Conservation (phyloP, 2,888 invertebrate genomes). For the Peribatodes rhomboidaria region DNA sequence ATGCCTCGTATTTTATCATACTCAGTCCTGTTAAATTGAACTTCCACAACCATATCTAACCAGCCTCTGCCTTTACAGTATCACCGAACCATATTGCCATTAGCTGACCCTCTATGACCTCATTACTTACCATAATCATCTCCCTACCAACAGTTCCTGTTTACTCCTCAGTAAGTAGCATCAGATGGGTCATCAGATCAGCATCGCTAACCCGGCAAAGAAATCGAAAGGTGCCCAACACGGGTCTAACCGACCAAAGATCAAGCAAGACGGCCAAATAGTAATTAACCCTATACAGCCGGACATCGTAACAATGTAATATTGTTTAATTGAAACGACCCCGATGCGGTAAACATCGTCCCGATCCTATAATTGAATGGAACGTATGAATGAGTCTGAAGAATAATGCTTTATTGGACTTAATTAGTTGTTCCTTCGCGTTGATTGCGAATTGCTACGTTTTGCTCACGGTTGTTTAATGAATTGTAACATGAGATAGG, state of each 20-base stretch:
- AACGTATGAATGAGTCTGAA: slow-evolving; percentile 55
- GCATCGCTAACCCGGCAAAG: slow-evolving; percentile 50
- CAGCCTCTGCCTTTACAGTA: too few species aligned
- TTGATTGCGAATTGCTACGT: slow-evolving; percentile 18
- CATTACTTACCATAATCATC: too few species aligned
- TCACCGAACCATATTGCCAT: too few species aligned
- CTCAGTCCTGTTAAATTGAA: too few species aligned
- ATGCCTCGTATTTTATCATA: too few species aligned
- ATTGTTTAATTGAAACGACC: slow-evolving; percentile 83
- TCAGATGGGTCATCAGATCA: slow-evolving; percentile 14
- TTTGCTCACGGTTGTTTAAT: neutral
- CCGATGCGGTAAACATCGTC: slow-evolving; percentile 64
- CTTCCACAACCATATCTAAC: too few species aligned
- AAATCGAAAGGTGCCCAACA: slow-evolving; percentile 80
- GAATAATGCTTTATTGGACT: slow-evolving; percentile 41
- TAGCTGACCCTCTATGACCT: too few species aligned
- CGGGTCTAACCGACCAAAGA: slow-evolving; percentile 74
- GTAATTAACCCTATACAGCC: slow-evolving; percentile 77
- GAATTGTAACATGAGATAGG: neutral
- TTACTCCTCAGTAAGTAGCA: neutral
- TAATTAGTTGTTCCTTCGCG: slow-evolving; percentile 22
- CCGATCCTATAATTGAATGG: slow-evolving; percentile 65
- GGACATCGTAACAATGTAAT: slow-evolving; percentile 79
- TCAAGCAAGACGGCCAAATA: slow-evolving; percentile 78
- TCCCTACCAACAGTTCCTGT: too few species aligned